These are phyloP conservation scores for Lucilia cuprina DNA, from an alignment of 1,140 invertebrate species.

Conservation along the genomic window DNA sequence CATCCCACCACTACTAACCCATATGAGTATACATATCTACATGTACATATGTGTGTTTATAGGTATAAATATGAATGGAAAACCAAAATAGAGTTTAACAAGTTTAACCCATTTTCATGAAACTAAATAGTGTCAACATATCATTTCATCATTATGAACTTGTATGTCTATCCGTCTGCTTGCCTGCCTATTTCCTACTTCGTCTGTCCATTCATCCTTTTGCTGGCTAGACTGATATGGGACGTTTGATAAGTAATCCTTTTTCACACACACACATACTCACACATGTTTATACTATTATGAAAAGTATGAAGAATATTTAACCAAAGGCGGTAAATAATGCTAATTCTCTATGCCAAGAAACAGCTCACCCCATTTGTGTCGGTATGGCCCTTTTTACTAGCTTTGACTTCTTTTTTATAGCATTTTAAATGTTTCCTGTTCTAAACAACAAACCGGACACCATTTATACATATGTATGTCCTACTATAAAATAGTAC, in stretches of 20 bases:
- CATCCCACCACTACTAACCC: neutral
- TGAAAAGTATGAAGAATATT: neutral
- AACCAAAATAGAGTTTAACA: constrained; percentile 8
- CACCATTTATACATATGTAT: neutral
- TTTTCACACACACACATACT: neutral
- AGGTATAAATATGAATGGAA: neutral
- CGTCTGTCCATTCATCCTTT: neutral
- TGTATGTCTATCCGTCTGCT: neutral
- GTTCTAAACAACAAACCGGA: constrained; percentile 8
- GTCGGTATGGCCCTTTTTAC: neutral
- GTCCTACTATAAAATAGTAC: neutral
- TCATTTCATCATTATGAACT: constrained; percentile 1
- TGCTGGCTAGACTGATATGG: neutral
- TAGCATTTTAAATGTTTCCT: constrained; percentile 7
- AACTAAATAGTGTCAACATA: constrained; percentile 17
- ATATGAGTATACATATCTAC: neutral
- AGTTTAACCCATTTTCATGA: neutral
- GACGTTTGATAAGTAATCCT: constrained; percentile 2
- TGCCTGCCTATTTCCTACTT: neutral
- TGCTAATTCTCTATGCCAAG: neutral
- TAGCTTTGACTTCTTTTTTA: neutral
- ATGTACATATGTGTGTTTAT: too few relatives aligned
- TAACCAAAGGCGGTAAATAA: constrained; percentile 14
- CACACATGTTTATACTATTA: neutral
- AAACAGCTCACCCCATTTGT: neutral